Evolutionary conservation across 2,113 vertebrate genomes (phyloP).

Genomic region (Motacilla alba): DNA sequence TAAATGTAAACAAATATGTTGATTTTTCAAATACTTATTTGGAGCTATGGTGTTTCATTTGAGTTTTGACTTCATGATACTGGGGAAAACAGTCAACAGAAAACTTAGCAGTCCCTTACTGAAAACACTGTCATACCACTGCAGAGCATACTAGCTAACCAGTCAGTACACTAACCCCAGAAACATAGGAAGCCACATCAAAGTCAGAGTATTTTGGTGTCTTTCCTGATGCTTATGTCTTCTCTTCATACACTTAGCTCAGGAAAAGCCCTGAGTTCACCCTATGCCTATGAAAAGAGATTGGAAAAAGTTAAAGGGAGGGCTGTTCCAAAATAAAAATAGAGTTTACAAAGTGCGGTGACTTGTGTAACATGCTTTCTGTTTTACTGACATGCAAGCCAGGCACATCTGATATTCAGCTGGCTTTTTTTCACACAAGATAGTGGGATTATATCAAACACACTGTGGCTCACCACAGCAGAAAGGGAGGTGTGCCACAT

Average conservation of each 20-base stretch:
- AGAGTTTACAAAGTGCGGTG: neutral
- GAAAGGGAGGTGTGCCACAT: constrained; percentile 36
- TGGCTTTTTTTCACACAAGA: constrained; percentile 26
- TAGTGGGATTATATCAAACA: constrained; percentile 46
- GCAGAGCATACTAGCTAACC: neutral
- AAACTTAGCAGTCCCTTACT: neutral
- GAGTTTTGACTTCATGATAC: neutral
- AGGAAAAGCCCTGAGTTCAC: neutral
- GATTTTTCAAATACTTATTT: neutral
- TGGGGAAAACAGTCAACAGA: neutral
- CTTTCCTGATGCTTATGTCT: neutral
- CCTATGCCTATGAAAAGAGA: neutral
- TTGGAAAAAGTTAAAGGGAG: neutral
- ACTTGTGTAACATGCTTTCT: constrained; percentile 35
- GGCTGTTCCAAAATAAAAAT: constrained; percentile 1
- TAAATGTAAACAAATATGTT: neutral
- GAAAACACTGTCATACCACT: neutral
- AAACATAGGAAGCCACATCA: neutral
- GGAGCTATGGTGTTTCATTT: neutral
- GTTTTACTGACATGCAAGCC: constrained; percentile 21
- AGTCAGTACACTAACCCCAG: neutral
- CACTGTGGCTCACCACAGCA: neutral
- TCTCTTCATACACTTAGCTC: neutral
- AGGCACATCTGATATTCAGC: constrained; percentile 58
- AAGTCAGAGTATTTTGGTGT: neutral